These are phyloP conservation scores for Anoncus sp. DNA, from an alignment of 2,888 invertebrate genomes.

Conservation along the genomic window DNA sequence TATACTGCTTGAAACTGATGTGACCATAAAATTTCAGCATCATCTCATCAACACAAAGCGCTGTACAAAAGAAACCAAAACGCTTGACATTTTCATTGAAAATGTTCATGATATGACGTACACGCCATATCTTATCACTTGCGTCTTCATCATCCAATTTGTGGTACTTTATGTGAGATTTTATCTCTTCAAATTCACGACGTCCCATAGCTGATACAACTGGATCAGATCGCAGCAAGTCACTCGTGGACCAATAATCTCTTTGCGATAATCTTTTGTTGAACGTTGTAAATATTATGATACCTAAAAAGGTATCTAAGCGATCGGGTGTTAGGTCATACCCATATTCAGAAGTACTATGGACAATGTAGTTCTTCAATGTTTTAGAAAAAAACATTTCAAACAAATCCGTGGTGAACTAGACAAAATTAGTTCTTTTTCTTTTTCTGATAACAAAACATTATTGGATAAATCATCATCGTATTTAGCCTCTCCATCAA, in stretches of 20 bases:
- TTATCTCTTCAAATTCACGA: conserved; percentile 34
- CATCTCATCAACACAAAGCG: no score
- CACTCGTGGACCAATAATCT: conserved; percentile 50
- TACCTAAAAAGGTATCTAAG: conserved; percentile 44
- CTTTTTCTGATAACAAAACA: conserved; percentile 34
- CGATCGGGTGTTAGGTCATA: conserved; percentile 47
- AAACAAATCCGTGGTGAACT: conserved; percentile 56
- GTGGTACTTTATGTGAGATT: conserved; percentile 44
- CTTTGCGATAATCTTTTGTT: conserved; percentile 45
- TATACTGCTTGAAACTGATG: no score
- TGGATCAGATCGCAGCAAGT: conserved; percentile 23
- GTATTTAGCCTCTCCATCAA: conserved; percentile 59
- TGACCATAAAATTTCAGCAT: no score
- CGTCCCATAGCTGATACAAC: conserved; percentile 31
- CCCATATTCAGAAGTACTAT: conserved; percentile 59
- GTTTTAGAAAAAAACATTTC: conserved; percentile 61
- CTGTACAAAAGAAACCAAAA: no score
- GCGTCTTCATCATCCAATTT: conserved; percentile 33
- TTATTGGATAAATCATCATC: no score
- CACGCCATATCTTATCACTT: no score
- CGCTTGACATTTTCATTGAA: no score
- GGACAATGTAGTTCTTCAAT: conserved; percentile 64
- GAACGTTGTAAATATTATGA: conserved; percentile 42
- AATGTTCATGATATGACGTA: no score
- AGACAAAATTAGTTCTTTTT: conserved; percentile 50